These are phyloP conservation scores for Drosophila fulvimacula DNA, from an alignment of 2,888 invertebrate genomes.

Conservation along the genomic window DNA sequence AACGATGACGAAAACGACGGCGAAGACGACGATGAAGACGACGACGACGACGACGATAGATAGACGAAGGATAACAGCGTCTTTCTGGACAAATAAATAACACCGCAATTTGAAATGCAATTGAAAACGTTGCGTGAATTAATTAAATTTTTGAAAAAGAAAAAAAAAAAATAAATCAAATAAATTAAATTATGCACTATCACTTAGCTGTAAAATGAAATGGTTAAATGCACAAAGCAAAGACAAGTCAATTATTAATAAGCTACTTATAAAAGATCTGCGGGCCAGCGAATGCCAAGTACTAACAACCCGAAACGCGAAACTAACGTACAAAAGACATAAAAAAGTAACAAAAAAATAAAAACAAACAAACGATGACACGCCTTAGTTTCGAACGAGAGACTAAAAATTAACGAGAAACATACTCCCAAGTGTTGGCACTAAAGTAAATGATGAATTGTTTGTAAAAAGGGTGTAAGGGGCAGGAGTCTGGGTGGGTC, in stretches of 20 bases:
- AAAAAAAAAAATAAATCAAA: not conserved
- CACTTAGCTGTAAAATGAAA: not conserved
- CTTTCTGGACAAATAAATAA: constrained; percentile 37
- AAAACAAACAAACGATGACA: constrained; percentile 18
- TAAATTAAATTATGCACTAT: not conserved
- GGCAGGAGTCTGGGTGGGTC: not conserved
- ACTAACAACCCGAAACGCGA: constrained; percentile 11
- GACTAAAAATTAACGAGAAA: constrained; percentile 17
- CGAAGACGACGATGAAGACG: constrained; percentile 52
- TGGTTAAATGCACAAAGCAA: not conserved
- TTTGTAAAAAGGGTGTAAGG: constrained; percentile 2
- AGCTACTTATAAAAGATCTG: not conserved
- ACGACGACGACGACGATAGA: constrained; percentile 49
- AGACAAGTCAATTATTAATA: not conserved
- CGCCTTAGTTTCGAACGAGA: constrained; percentile 19
- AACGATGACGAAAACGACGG: constrained; percentile 48
- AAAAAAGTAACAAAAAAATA: constrained; percentile 7
- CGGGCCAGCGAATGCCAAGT: not conserved
- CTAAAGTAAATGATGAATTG: constrained; percentile 44
- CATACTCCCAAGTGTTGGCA: constrained; percentile 22
- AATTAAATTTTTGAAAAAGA: not conserved
- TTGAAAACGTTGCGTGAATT: constrained; percentile 1
- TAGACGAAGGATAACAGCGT: constrained; percentile 68
- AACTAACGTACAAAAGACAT: constrained; percentile 8
- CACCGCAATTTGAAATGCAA: constrained; percentile 7